These are phyloP conservation scores for Mustela nigripes DNA, from an alignment of 2,113 vertebrate genomes.

Conservation along the genomic window DNA sequence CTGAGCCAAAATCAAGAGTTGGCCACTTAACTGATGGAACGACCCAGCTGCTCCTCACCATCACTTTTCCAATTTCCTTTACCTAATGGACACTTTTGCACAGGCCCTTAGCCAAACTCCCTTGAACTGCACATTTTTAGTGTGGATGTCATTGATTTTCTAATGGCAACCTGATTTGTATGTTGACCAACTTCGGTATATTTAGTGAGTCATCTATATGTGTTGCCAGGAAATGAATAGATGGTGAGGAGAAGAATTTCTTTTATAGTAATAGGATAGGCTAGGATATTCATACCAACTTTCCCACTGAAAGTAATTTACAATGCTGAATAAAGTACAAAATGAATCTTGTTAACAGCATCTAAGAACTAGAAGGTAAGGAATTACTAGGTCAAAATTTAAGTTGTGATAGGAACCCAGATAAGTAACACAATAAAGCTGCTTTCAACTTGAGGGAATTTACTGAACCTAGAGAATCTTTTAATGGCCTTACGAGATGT, in stretches of 20 bases:
- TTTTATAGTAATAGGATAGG: neutral
- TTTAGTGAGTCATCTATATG: neutral
- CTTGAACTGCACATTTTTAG: neutral
- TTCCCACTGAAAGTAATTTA: neutral
- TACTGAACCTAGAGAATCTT: neutral
- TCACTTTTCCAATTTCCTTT: neutral
- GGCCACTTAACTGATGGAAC: neutral
- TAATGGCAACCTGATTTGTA: neutral
- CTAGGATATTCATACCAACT: neutral
- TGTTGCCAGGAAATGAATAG: neutral
- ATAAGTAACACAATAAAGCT: neutral
- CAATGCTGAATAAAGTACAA: neutral
- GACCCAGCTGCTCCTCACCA: neutral
- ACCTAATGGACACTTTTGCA: too few species aligned
- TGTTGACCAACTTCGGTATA: neutral
- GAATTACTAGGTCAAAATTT: neutral
- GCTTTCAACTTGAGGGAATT: neutral
- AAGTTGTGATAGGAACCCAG: neutral
- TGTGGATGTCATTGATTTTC: neutral
- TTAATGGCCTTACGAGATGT: neutral
- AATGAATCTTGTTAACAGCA: neutral
- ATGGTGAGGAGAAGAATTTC: neutral
- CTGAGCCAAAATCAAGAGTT: neutral
- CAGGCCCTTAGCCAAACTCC: neutral
- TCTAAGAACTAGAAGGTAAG: neutral